Evolutionary conservation across 2,797 vertebrate genomes (phyloP).

Genomic region (Ceryle rudis): DNA sequence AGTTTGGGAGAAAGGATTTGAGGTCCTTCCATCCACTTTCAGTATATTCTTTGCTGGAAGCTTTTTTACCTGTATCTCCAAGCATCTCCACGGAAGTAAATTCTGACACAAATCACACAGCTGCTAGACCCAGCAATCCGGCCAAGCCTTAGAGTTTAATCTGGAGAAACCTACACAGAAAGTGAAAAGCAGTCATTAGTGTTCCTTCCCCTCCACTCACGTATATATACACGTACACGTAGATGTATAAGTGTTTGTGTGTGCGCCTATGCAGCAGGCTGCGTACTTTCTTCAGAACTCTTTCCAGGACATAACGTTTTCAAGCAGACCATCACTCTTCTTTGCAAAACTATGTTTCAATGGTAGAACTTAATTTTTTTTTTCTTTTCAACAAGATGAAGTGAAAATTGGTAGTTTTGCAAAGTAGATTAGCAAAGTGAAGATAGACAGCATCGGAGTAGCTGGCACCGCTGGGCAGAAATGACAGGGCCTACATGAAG

Average conservation of each 20-base stretch:
- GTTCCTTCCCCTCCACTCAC: not conserved
- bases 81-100: not conserved
- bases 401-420: not conserved
- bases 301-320: not conserved
- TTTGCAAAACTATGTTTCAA: not conserved
- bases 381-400: not conserved
- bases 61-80: not conserved
- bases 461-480: not conserved
- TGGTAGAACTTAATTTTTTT: not conserved
- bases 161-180: not conserved
- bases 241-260: not conserved
- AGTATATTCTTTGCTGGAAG: not conserved
- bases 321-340: not conserved
- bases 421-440: slow-evolving; percentile 7
- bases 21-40: not conserved
- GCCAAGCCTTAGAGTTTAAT: not conserved
- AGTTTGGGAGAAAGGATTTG: not conserved
- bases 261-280: not conserved
- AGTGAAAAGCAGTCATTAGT: not conserved
- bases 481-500: not conserved
- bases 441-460: accelerated
- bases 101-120: not conserved
- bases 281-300: not conserved
- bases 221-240: too few species aligned
- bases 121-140: not conserved